Conservation (phyloP, 2,888 invertebrate species). For the Oligia fasciuncula region DNA sequence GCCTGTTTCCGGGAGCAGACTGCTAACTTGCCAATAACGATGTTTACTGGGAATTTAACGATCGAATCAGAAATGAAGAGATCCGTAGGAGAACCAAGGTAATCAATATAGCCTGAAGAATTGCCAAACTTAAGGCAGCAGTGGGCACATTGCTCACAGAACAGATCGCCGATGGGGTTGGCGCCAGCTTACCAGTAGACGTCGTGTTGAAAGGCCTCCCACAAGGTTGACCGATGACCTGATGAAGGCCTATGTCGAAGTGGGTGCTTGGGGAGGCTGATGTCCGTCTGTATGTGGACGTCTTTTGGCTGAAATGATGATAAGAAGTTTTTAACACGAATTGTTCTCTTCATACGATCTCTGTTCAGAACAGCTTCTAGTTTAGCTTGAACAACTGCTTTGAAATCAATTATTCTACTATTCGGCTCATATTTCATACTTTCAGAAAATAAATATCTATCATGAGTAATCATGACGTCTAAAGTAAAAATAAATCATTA, state of each 20-base stretch:
- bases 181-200: background rate
- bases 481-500: conserved; percentile 6
- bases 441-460: background rate
- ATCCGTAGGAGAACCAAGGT: background rate
- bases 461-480: background rate
- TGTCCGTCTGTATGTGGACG: too few species aligned
- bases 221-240: background rate
- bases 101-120: background rate
- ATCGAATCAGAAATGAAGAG: background rate
- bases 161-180: background rate
- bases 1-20: too few species aligned
- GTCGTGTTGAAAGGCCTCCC: too few species aligned
- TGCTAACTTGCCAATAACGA: too few species aligned
- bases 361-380: background rate
- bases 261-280: too few species aligned
- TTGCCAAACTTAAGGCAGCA: background rate
- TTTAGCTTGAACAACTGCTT: background rate
- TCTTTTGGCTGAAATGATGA: background rate
- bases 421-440: background rate
- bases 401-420: background rate
- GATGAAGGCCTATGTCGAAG: background rate
- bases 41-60: background rate
- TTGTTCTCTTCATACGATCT: background rate
- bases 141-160: background rate
- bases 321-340: too few species aligned